Base-by-base conservation (phyloP, 2,888 invertebrate genomes). In the Conistra vaccinii region DNA sequence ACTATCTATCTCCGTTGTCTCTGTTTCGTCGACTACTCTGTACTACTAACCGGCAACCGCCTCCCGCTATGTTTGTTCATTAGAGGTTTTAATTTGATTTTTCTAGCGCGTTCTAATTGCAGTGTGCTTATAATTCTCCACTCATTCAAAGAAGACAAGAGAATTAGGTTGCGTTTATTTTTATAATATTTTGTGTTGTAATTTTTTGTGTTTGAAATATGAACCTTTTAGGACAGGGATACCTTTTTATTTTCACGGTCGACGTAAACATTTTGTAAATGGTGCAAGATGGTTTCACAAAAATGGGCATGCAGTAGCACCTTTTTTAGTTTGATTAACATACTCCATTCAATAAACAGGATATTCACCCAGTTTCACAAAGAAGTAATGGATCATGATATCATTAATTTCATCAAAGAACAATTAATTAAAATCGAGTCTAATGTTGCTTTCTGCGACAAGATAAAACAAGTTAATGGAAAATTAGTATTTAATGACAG, bases 31-130 rank as follows among this genome's bases (percentile, higher is more conserved):
- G 53, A 42, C 32, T 92, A 90, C 90, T 89, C 94, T 94, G 76
- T 83, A 76, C 58, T n/a, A 76, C 83, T 86, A 86, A 86, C 89
- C 89, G 89, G 88, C 87, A 89, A 86, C 89, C 89, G 86, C 82
- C 89, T 89, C 89, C 90, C 91, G 89, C 92, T 89, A 91, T 93
- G 95, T 95, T 95, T 95, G 94, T 95, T 95, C 95, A 95, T 95
- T 95, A 95, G 93, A 92, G 93, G 93, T 81, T 93, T 92, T 95
- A 94, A 95, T 94, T 95, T 93, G 93, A 95, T 95, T 95, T 95
- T 95, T 95, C 95, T 95, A 95, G 94, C 94, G 91, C 94, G 89
- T 93, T 92, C 94, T 95, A 95, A 95, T 95, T 95, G 95, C 94
- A 88, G 83, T 86, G 86, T 90, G 91, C 90, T 94, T 91, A 95